Base-by-base conservation (phyloP, 2,797 vertebrate species). In the Eupleurogrammus muticus region DNA sequence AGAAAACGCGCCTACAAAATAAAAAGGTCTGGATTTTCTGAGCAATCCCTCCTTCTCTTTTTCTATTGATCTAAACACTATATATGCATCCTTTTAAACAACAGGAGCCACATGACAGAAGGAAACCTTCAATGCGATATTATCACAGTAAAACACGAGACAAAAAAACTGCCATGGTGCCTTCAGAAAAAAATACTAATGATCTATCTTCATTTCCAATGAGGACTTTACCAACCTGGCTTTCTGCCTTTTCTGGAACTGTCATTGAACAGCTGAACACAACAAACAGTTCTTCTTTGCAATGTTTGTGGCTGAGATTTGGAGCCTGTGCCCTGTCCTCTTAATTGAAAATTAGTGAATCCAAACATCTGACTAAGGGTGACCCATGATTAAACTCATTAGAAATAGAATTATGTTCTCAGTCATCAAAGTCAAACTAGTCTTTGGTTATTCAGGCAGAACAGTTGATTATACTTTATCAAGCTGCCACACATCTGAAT, bases 281-380 rank as follows among this genome's bases (percentile, higher is more conserved):
- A 59, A 73, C 71, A 80, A 79, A 80, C 60, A 62, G 24, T 69
- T 72, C 21, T 38, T 32, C 34, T 34, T 70, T 80, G 58, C 70
- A 50, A 74, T 75, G 67, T 71, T 76, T 64, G 50, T 36, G 67
- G 70, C n/a, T 35, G 32, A 73, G 62, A 78, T 16, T 20, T 54
- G 38, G 65, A 81, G 36, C 52, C 28, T 54, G 77, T 21, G 42
- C 73, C 70, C 66, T 65, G 84, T 77, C 81, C 46, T 5, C 1
- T 87, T 89, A 90, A 89, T 89, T 80, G 86, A 86, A 81, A 87
- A 83, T 86, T 89, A 89, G 89, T 89, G 80, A 82, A 88, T 83
- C 42, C 74, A 59, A 74, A 81, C 85, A 88, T 84, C 85, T 87
- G 86, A 79, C 75, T 78, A 35, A 84, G 80, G 82, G 64, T 67